Evolutionary conservation across 2,888 invertebrate species (phyloP).

Genomic region (Philereme transversata): DNA sequence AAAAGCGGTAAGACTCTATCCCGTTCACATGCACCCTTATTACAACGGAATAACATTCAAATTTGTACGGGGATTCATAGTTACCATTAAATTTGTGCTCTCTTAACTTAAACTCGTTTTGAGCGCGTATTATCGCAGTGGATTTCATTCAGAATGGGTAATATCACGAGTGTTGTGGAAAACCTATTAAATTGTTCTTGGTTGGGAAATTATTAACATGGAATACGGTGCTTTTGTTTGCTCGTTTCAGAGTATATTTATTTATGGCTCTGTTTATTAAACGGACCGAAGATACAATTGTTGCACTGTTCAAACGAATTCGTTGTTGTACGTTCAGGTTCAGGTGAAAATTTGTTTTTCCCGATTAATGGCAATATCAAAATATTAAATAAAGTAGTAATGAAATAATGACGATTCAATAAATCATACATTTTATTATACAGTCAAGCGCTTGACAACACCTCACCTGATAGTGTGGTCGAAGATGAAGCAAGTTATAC

Average conservation of each 20-base stretch:
- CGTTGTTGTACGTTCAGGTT: no score
- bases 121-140: slow-evolving; percentile 42
- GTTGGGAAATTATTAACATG: slow-evolving; percentile 28
- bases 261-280: no score
- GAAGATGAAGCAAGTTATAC: no score
- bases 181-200: slow-evolving; percentile 31
- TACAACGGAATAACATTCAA: slow-evolving; percentile 17
- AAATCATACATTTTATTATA: no score
- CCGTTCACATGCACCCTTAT: slow-evolving; percentile 7
- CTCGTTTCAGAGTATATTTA: background rate
- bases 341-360: no score
- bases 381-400: no score
- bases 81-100: slow-evolving; percentile 39
- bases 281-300: no score
- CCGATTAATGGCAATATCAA: no score
- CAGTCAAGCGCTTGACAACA: no score
- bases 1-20: slow-evolving; percentile 16
- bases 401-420: no score
- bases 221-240: slow-evolving; percentile 24
- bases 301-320: no score
- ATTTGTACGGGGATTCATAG: slow-evolving; percentile 30
- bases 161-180: slow-evolving; percentile 39
- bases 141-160: slow-evolving; percentile 34
- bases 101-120: slow-evolving; percentile 40
- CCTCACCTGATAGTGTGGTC: no score